Evolutionary conservation across 1,140 invertebrate genomes (phyloP), one percentile per base, ranked within the genome.

Genomic region (Sesamia nonagrioides): DNA sequence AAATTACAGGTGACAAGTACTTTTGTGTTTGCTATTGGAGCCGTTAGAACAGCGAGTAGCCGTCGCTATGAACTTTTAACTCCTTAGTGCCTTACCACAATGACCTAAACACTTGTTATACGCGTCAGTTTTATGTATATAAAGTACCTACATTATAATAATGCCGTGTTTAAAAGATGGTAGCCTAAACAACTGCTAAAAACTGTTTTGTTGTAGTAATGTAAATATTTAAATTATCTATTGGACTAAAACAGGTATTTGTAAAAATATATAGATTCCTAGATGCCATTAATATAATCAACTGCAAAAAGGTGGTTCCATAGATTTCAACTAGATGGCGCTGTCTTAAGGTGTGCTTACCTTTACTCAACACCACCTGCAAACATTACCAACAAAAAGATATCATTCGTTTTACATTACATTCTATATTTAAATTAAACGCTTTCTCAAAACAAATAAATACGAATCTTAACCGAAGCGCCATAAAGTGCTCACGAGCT

Each of bases 401-500:
- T 60, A 40, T 45, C 40, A 74, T 54, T 74, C 37, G 54, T 60
- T 18, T 45, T 60, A 71, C 21, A 71, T 75, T 60, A 48, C 40
- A 75, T 75, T 75, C 48, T 48, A 75, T 75, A 50, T 75, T 75
- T 48, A 75, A 63, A 63, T 61, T 75, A 75, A 75, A 75, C 73
- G 73, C 73, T 75, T 75, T 61, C 73, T 63, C 48, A 68, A 74
- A 45, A 72, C 54, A 73, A 74, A 81, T 72, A 73, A 77, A 81
- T 81, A 45, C 60, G 61, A 81, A 77, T 78, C 86, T 88, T 89
- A 83, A 88, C 86, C 81, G 82, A 82, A 86, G 83, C 80, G 77
- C 88, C 90, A 92, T 92, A 94, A 92, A 94, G 84, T 87, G 85
- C 86, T 86, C 73, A 75, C 73, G 73, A 58, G 73, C 88, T 93